Evolutionary conservation across 2,797 vertebrate genomes (phyloP).

Genomic region (Phrynocephalus guinanensis): DNA sequence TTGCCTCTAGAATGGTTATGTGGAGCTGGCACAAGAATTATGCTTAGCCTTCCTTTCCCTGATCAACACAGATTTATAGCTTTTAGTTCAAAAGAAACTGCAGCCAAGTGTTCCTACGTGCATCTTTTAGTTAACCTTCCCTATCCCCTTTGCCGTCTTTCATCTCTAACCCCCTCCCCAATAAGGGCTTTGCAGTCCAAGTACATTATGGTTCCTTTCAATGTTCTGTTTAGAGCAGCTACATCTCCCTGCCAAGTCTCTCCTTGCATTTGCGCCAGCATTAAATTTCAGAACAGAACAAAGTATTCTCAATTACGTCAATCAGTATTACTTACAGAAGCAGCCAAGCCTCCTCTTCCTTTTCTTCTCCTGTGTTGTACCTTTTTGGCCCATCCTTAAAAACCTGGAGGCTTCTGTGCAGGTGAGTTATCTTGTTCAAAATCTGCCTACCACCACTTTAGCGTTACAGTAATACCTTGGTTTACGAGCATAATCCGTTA

Average conservation of each 20-base stretch:
- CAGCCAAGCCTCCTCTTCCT: not conserved
- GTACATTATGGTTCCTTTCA: not conserved
- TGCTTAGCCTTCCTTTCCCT: not conserved
- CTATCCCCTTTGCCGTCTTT: not conserved
- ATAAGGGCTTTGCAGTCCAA: not conserved
- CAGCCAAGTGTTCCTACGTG: not conserved
- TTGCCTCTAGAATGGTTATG: not conserved
- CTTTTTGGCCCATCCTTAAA: not conserved
- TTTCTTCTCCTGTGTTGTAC: not conserved
- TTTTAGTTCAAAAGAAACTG: not conserved
- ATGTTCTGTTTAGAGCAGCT: slow-evolving; percentile 15
- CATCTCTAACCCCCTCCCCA: not conserved
- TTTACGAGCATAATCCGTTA: too few relatives aligned
- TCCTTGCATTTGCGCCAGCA: slow-evolving; percentile 5
- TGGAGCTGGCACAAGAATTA: not conserved
- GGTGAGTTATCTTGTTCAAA: not conserved
- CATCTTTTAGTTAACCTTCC: not conserved
- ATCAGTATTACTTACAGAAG: not conserved
- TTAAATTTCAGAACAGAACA: slow-evolving; percentile 25
- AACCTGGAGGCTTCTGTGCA: not conserved
- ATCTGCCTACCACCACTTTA: not conserved
- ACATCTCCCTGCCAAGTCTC: slow-evolving; percentile 1
- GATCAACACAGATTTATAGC: not conserved
- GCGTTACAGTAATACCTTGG: not conserved
- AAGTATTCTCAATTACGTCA: slow-evolving; percentile 13